phyloP scores from a whole-genome alignment of 2,888 invertebrate genomes.

The Caenorhabditis plicata region DNA sequence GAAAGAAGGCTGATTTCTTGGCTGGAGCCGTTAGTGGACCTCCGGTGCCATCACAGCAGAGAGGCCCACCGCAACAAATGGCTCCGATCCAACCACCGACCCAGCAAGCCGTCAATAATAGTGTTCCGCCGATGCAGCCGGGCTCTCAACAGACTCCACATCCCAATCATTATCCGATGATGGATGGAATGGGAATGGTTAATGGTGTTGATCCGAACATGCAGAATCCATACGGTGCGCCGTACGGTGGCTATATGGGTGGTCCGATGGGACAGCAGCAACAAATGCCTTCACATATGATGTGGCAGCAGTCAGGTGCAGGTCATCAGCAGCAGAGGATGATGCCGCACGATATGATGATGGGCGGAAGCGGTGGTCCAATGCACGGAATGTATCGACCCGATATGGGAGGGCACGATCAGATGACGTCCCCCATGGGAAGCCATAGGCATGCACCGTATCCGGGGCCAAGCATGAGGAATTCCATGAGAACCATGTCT shows the following conservation, averaged over 20 bases:
- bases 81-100: neutral
- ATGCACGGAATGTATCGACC: constrained; percentile 30
- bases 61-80: too few relatives aligned
- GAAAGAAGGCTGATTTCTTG: constrained; percentile 48
- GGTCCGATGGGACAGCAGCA: constrained; percentile 18
- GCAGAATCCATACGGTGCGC: constrained; percentile 17
- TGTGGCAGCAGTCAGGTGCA: constrained; percentile 10
- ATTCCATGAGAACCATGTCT: constrained; percentile 18
- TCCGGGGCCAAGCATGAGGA: constrained; percentile 22
- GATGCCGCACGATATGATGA: constrained; percentile 36
- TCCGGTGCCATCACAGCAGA: too few relatives aligned
- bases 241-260: constrained; percentile 14
- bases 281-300: neutral
- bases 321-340: constrained; percentile 29
- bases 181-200: constrained; percentile 16
- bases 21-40: too few relatives aligned
- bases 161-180: neutral
- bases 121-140: neutral
- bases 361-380: constrained; percentile 26
- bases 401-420: constrained; percentile 26
- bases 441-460: constrained; percentile 28
- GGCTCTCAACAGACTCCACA: constrained; percentile 1
- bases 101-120: neutral
- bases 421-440: constrained; percentile 24
- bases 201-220: constrained; percentile 11